phyloP scores from a whole-genome alignment of 53 echinoderm and acorn worm genomes.

The Temnopleurus reevesii region DNA sequence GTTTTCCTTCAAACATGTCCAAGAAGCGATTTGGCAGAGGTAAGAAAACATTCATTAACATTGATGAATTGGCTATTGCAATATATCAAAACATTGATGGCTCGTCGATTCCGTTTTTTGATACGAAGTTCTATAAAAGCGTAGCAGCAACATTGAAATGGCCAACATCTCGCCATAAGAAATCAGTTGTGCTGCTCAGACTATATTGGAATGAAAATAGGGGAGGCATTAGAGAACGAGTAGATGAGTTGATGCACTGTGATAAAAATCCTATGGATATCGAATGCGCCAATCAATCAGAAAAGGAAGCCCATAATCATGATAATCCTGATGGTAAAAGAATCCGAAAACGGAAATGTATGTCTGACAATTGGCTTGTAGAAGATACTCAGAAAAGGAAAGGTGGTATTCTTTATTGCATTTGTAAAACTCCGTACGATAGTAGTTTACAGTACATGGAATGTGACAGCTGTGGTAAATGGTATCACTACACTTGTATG shows the following conservation, averaged over 20 bases:
- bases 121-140: not conserved
- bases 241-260: not conserved
- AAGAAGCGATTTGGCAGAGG: not conserved
- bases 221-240: not conserved
- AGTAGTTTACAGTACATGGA: not conserved
- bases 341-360: not conserved
- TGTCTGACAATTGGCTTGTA: not conserved
- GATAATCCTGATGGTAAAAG: not conserved
- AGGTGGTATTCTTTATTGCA: not conserved
- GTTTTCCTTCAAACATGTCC: not conserved
- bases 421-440: not conserved
- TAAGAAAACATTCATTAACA: not conserved
- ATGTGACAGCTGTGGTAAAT: not conserved
- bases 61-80: not conserved
- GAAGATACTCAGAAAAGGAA: not conserved
- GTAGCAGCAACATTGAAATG: not conserved
- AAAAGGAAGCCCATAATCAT: not conserved
- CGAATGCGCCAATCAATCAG: not conserved
- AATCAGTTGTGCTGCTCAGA: not conserved
- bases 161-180: not conserved
- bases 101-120: not conserved
- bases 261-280: not conserved
- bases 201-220: not conserved
- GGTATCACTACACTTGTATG: not conserved
- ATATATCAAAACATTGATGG: not conserved